These are phyloP conservation scores for Danionella dracula DNA, from an alignment of 2,797 vertebrate species.

Conservation along the genomic window DNA sequence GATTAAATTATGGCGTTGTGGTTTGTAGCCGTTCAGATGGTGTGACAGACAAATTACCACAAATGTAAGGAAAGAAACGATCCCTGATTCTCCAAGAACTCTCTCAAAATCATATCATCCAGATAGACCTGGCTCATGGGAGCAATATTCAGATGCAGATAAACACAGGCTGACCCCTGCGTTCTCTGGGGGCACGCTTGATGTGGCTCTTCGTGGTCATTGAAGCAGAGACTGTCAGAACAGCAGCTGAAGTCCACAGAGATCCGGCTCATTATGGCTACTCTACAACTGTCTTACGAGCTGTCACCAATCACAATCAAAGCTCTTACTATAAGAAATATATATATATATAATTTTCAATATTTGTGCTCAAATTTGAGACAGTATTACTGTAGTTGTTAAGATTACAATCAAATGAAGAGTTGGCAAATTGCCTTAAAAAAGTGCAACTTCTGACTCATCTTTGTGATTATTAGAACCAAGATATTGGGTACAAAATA, in stretches of 20 bases:
- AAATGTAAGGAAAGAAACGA: constrained; percentile 5
- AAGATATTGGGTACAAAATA: too few species aligned
- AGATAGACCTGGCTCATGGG: background rate
- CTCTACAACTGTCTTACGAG: constrained; percentile 55
- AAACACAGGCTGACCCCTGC: constrained; percentile 47
- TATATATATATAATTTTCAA: too few species aligned
- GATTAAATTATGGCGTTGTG: constrained; percentile 22
- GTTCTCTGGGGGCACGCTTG: constrained; percentile 47
- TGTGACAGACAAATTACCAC: constrained; percentile 12
- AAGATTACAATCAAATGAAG: too few species aligned
- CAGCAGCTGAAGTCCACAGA: constrained; percentile 56
- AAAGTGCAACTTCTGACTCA: too few species aligned
- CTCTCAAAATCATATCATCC: constrained; percentile 18
- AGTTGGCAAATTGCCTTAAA: too few species aligned
- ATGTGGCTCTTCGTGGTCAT: constrained; percentile 43
- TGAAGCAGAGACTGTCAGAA: constrained; percentile 68
- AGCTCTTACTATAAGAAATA: too few species aligned
- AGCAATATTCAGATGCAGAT: constrained; percentile 37
- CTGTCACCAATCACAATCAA: constrained; percentile 58
- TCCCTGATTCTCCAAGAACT: constrained; percentile 5
- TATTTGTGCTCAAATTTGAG: too few species aligned
- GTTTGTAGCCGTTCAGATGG: constrained; percentile 13
- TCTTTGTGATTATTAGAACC: too few species aligned
- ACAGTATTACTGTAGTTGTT: too few species aligned
- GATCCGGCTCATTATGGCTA: constrained; percentile 63